These are phyloP conservation scores for Eupsilia transversa DNA, from an alignment of 2,888 invertebrate species.

Conservation along the genomic window DNA sequence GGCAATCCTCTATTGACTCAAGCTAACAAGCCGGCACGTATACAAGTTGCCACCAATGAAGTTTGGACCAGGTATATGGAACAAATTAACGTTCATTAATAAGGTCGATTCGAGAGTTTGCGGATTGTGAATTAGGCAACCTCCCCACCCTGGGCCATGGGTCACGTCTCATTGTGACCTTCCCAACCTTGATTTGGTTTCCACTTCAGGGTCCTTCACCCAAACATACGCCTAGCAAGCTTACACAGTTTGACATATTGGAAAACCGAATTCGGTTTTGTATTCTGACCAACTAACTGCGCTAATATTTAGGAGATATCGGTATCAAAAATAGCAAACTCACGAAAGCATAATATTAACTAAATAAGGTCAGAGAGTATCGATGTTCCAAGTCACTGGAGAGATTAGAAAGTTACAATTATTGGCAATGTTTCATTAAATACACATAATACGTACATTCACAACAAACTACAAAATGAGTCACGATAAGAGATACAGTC, in stretches of 20 bases:
- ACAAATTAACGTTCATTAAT: constrained; percentile 77
- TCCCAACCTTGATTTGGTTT: constrained; percentile 96
- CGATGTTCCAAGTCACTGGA: constrained; percentile 87
- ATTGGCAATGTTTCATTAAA: constrained; percentile 85
- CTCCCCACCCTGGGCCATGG: constrained; percentile 89
- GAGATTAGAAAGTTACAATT: constrained; percentile 83
- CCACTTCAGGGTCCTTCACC: constrained; percentile 93
- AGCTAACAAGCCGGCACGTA: constrained; percentile 85
- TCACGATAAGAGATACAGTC: constrained; percentile 88
- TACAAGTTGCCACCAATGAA: constrained; percentile 80
- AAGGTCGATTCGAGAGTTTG: constrained; percentile 79
- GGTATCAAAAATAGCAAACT: constrained; percentile 61
- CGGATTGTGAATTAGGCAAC: constrained; percentile 77
- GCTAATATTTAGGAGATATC: constrained; percentile 53
- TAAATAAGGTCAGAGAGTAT: constrained; percentile 77
- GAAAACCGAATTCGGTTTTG: constrained; percentile 80
- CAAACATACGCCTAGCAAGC: constrained; percentile 85
- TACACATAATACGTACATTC: constrained; percentile 90
- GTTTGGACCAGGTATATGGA: constrained; percentile 77
- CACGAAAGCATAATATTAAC: constrained; percentile 69
- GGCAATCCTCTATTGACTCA: constrained; percentile 81
- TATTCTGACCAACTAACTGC: constrained; percentile 63
- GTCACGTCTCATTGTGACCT: constrained; percentile 94
- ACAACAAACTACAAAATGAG: constrained; percentile 90
- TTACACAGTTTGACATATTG: constrained; percentile 77